A percentile compares a stretch with the other conserved stretches of the same genome.
Evolutionary conservation across 1,140 invertebrate genomes (phyloP).

Genomic region (Ladona fulva): DNA sequence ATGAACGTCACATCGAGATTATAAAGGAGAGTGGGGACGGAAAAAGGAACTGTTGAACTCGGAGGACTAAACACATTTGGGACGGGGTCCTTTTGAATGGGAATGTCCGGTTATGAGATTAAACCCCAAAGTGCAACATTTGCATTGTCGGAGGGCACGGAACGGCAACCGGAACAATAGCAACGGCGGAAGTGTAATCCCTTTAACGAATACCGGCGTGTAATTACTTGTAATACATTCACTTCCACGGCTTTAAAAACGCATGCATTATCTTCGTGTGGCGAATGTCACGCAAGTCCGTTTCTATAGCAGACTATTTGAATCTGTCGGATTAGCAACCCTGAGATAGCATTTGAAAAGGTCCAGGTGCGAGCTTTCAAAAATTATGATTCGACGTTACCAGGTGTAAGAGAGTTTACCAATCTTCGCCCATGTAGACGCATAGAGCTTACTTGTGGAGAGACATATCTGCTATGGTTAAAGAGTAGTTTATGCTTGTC

Average conservation of each 20-base stretch:
- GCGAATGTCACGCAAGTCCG: no score
- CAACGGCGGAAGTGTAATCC: neutral
- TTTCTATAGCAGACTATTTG: no score
- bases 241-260: neutral
- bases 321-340: no score
- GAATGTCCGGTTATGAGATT: neutral
- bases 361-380: no score
- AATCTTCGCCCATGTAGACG: no score
- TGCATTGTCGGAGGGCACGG: neutral
- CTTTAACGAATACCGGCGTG: neutral
- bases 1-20: neutral
- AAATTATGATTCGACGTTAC: no score
- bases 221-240: constrained; percentile 3
- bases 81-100: neutral
- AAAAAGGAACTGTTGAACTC: neutral
- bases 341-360: no score
- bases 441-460: no score
- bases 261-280: neutral
- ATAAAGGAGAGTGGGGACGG: neutral
- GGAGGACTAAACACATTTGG: no score
- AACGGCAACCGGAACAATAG: neutral
- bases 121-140: neutral
- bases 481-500: no score
- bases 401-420: no score
- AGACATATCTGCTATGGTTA: no score